Evolutionary conservation across 2,888 invertebrate genomes (phyloP).

Genomic region (Cantharis rufa): DNA sequence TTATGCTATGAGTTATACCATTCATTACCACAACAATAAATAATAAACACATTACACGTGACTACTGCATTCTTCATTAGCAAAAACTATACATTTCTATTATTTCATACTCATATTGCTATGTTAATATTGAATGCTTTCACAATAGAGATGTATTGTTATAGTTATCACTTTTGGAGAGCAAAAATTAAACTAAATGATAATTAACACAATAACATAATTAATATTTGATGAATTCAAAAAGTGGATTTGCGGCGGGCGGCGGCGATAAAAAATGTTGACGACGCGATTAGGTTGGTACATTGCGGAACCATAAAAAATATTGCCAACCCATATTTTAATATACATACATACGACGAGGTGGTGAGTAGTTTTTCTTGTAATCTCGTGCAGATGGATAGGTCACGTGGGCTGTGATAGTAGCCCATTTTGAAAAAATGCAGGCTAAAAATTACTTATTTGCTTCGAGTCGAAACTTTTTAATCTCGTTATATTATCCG

Average conservation of each 20-base stretch:
- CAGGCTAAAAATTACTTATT: not conserved
- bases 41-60: constrained; percentile 55
- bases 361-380: not conserved
- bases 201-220: not conserved
- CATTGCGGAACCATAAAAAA: not conserved
- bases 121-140: constrained; percentile 38
- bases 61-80: constrained; percentile 55
- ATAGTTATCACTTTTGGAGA: not conserved
- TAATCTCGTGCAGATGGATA: not conserved
- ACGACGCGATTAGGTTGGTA: not conserved
- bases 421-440: not conserved
- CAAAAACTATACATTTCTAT: constrained; percentile 57
- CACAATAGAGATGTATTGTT: constrained; percentile 22
- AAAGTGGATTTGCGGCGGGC: not conserved
- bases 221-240: not conserved
- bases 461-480: not conserved
- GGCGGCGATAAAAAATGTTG: not conserved
- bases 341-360: not conserved
- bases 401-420: not conserved
- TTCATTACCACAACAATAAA: constrained; percentile 55
- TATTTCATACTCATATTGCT: constrained; percentile 43
- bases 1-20: constrained; percentile 56
- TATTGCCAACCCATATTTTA: not conserved
- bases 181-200: not conserved
- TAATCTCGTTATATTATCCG: not conserved